Evolutionary conservation across 2,888 invertebrate species (phyloP), one percentile per base, ranked within the genome.

Genomic region (Onthophagus sagittarius): DNA sequence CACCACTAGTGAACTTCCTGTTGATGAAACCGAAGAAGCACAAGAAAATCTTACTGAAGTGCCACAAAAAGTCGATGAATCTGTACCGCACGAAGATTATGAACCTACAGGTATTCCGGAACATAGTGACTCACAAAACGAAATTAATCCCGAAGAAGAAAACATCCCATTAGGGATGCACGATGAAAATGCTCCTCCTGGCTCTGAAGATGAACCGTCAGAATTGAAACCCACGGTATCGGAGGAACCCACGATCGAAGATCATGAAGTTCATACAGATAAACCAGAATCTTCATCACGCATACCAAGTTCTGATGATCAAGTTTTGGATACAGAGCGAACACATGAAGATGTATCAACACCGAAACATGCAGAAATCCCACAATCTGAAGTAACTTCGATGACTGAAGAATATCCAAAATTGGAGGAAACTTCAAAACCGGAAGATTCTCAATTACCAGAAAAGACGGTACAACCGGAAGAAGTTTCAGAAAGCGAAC

Each of bases 141-240:
- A 39, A 65, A 15, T 15, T 67, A 69, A 33, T 53, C 39, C 39
- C 69, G 72, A 69, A 62, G 69, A 73, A 31, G 62, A 69, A 74
- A 74, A 65, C 15, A 74, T 73, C 69, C 32, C 39, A 70, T 69
- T 72, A 72, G 62, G n/a, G n/a, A n/a, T 23, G 2, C 7, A 64
- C 62, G 70, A 71, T 62, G 72, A 74, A 73, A 73, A 72, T 15
- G 77, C 78, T 65, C 76, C 78, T 75, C 62, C 72, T 15, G 75
- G 75, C 62, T 73, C 76, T 70, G 76, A 75, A 73, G 72, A 73
- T 63, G 32, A 71, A 62, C 67, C 70, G 23, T 23, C 23, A 23
- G 3, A 23, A 23, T 3, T 31, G 62, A 64, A 74, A 63, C 32
- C 23, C 64, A 71, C 14, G 70, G 72, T 31, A 63, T 31, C 70